Evolutionary conservation across 1,140 invertebrate species (phyloP), one percentile per base, ranked within the genome.

Genomic region (Mylabris phalerata): DNA sequence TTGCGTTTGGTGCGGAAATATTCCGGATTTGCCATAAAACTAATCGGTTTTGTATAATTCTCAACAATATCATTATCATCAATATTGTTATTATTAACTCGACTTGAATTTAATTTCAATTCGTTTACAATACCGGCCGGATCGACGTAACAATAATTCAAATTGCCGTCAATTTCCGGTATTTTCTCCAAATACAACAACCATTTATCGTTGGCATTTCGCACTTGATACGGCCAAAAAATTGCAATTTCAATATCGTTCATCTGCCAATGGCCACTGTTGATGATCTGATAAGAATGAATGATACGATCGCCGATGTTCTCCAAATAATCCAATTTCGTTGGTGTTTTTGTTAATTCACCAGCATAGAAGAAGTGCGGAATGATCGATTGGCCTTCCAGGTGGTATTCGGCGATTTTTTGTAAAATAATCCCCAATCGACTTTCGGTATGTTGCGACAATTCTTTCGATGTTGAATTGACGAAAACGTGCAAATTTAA

Each of bases 211-310:
- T 84, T 85, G 10, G 86, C 82, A 65, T 86, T 91, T 19, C 87
- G 85, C 1, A 95, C 84, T 76, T 95, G 91, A 68, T 88, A 86
- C 0, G 95, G 95, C 94, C 94, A 96, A 2, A 83, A 80, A 57
- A 98, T 88, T 26, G 80, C 77, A n/a, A 98, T 84, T 66, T 86
- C 82, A 0, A 95, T 78, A 32, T 81, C 81, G 5, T 84, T 82
- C 2, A 94, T 86, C 67, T 84, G 82, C 83, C 90, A 95, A 0
- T 92, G 89, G 1, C 95, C 94, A 61, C 85, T 81, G 65, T 97
- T 97, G 67, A 64, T 62, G 32, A 94, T 84, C 75, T 88, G 83
- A 72, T 93, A 98, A 25, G 84, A 88, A 68, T 98, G 94, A 4
- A 83, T 80, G 0, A 97, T 82, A 71, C 83, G 81, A 3, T 87